Evolutionary conservation across 2,888 invertebrate species (phyloP).

Genomic region (Oeneis ivallda): DNA sequence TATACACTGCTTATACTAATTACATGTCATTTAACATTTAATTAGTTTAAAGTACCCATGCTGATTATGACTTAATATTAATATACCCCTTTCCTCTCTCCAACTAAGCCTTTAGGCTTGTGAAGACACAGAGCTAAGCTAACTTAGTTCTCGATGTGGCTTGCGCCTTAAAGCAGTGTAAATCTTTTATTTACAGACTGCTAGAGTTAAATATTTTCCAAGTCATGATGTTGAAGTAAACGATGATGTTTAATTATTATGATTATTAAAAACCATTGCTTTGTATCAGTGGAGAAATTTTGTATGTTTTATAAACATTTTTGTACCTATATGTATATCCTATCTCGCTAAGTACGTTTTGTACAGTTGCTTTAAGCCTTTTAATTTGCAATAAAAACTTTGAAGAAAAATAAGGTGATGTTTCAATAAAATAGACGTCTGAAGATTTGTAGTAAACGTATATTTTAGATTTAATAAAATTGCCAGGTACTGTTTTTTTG

Average conservation of each 20-base stretch:
- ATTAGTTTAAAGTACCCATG: no score
- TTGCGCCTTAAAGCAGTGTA: not conserved
- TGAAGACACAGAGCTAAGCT: no score
- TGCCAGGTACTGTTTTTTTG: conserved; percentile 78
- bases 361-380: conserved; percentile 56
- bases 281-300: conserved; percentile 34
- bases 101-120: no score
- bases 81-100: no score
- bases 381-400: conserved; percentile 69
- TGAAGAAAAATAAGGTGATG: conserved; percentile 36
- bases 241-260: not conserved
- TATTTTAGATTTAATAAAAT: conserved; percentile 78
- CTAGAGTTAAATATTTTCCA: not conserved
- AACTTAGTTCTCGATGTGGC: no score
- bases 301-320: conserved; percentile 48
- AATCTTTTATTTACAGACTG: not conserved
- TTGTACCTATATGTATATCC: conserved; percentile 45
- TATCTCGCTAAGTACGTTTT: conserved; percentile 50
- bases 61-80: no score
- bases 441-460: conserved; percentile 81
- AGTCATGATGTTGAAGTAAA: not conserved
- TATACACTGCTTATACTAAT: no score
- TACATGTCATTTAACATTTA: no score
- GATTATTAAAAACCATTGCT: conserved; percentile 27
- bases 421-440: conserved; percentile 57